phyloP scores from a whole-genome alignment of 2,113 vertebrate species.

The Conger conger region DNA sequence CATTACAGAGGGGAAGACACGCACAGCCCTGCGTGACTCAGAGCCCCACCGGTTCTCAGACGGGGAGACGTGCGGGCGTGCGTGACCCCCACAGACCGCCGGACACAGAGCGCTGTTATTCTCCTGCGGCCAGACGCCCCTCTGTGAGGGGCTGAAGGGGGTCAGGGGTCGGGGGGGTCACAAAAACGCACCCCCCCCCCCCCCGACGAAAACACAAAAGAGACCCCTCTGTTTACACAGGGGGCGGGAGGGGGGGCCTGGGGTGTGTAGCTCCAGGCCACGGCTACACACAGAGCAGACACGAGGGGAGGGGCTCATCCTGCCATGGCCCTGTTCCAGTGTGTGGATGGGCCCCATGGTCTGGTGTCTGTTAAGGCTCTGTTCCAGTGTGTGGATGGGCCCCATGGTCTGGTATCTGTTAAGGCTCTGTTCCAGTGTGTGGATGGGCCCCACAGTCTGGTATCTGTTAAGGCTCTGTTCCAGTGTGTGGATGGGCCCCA shows the following conservation, averaged over 20 bases:
- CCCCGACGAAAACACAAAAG: background rate
- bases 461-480: too few species aligned
- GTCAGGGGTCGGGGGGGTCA: constrained; percentile 1
- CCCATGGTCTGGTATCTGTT: too few species aligned
- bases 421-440: too few species aligned
- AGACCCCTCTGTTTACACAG: background rate
- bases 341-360: too few species aligned
- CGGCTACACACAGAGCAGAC: background rate
- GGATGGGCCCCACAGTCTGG: too few species aligned
- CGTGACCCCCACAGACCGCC: background rate
- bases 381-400: too few species aligned
- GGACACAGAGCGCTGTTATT: background rate
- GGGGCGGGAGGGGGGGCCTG: background rate
- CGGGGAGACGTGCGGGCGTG: background rate
- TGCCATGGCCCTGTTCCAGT: too few species aligned
- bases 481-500: too few species aligned
- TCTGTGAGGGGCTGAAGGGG: background rate
- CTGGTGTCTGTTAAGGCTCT: too few species aligned
- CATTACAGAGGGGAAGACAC: background rate
- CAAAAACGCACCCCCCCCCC: background rate
- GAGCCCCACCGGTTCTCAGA: background rate
- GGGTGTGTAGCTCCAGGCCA: background rate
- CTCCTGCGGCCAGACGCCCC: background rate
- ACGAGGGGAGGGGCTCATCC: background rate
- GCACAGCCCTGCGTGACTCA: background rate